A percentile compares a stretch with the other conserved stretches of the same genome.
Evolutionary conservation across 2,888 invertebrate species (phyloP).

Genomic region (Habroteleia sp.): DNA sequence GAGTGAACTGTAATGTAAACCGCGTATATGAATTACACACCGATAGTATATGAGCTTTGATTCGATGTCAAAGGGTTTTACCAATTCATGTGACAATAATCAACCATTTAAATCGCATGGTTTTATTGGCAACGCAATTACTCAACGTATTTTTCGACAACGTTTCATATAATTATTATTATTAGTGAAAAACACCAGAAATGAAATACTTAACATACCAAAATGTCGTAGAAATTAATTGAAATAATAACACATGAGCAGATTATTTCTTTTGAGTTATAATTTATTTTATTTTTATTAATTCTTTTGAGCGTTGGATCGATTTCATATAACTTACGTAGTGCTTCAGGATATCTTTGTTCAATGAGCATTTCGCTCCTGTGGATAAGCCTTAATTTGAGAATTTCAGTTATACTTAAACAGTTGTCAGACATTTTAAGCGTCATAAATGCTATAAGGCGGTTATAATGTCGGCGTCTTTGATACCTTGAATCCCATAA

Average conservation of each 20-base stretch:
- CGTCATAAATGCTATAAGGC: constrained; percentile 77
- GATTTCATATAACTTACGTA: too few relatives aligned
- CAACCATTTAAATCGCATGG: constrained; percentile 19
- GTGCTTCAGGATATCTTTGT: constrained; percentile 34
- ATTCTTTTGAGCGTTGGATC: too few relatives aligned
- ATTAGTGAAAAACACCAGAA: too few relatives aligned
- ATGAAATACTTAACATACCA: too few relatives aligned
- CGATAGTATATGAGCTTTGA: constrained; percentile 37
- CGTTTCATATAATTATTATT: constrained; percentile 16
- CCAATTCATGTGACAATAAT: constrained; percentile 49
- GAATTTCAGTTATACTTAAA: constrained; percentile 66
- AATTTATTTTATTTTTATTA: too few relatives aligned
- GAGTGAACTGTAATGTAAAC: constrained; percentile 51
- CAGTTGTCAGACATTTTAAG: constrained; percentile 77
- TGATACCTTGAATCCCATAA: constrained; percentile 69
- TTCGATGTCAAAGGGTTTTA: constrained; percentile 51
- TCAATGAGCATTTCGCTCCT: constrained; percentile 34
- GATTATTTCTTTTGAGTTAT: too few relatives aligned
- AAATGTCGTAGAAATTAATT: too few relatives aligned
- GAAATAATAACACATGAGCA: too few relatives aligned
- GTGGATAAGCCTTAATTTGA: constrained; percentile 47
- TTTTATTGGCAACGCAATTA: constrained; percentile 19
- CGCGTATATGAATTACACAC: constrained; percentile 36
- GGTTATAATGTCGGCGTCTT: constrained; percentile 74
- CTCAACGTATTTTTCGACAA: constrained; percentile 6